Evolutionary conservation across 2,888 invertebrate species (phyloP), one percentile per base, ranked within the genome.

Genomic region (Drosophila yooni): DNA sequence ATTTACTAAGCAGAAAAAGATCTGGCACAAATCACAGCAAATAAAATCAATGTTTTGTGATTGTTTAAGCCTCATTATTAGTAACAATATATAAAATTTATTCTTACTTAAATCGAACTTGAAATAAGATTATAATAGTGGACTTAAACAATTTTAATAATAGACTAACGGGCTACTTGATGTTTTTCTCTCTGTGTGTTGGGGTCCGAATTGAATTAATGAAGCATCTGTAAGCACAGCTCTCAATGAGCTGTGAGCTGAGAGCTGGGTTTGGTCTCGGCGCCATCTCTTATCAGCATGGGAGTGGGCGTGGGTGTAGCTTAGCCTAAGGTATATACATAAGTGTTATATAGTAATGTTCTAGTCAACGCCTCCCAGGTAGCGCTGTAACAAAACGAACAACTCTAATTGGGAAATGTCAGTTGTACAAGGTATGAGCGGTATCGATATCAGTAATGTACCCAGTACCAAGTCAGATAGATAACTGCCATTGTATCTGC

Each of bases 361-460:
- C 25, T 66, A 50, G 74, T 61, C 40, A 48, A 56, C 76, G 75
- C 76, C 80, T 63, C 56, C 52, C 29, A 33, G 38, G 40, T 27
- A 6, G 27, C 29, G 18, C n/a, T 11, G 21, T 43, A 18, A n/a
- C 27, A 27, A 36, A 46, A 36, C 78, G 81, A 89, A 89, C 85
- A 90, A 88, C 66, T 75, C 76, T 86, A 90, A 91, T 91, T 90
- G 84, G 79, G 77, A 82, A 89, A 83, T 90, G 85, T 89, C 81
- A 76, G 71, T 76, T 58, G 64, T 21, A 61, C 40, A n/a, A 27
- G 56, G 18, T 36, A 54, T n/a, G 27, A 36, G 31, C n/a, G 38
- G 38, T 69, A 66, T 79, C 68, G 60, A 66, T 67, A 81, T 74
- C 82, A 59, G 51, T 66, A 52, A 52, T 50, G 63, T 58, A 63